These are phyloP conservation scores for Callorhinus ursinus DNA, from an alignment of 2,113 vertebrate genomes.

Conservation along the genomic window DNA sequence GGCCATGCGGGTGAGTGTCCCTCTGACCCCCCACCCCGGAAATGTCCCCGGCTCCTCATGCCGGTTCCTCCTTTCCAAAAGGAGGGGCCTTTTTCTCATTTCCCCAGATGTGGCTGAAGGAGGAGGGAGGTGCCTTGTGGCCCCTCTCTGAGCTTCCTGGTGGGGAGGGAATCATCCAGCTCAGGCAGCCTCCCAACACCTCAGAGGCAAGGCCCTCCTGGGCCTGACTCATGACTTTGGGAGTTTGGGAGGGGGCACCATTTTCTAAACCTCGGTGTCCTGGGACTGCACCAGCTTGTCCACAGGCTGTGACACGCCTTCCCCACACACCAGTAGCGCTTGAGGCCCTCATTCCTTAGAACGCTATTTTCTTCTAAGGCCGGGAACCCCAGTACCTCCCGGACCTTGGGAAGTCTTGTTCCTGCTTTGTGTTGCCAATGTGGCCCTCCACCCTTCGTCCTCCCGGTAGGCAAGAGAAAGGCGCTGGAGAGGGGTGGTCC, in stretches of 20 bases:
- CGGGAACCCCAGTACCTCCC: neutral
- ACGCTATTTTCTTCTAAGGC: neutral
- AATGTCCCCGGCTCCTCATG: conserved; percentile 47
- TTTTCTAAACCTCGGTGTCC: conserved; percentile 49
- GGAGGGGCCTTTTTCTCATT: conserved; percentile 53
- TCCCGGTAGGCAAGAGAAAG: neutral
- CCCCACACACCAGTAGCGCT: neutral
- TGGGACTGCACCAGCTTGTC: neutral
- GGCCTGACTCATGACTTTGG: conserved; percentile 38
- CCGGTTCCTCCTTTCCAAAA: conserved; percentile 58
- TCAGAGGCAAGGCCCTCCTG: neutral
- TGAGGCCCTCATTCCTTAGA: neutral
- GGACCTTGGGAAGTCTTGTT: neutral
- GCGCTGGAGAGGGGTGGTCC: neutral
- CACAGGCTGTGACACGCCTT: neutral
- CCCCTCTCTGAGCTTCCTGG: neutral
- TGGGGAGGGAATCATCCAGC: neutral
- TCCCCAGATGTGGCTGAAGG: conserved; percentile 51
- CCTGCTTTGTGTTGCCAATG: neutral
- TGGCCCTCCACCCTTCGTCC: neutral
- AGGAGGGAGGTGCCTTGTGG: neutral
- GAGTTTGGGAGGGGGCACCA: neutral
- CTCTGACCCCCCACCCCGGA: conserved; percentile 67
- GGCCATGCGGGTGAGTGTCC: conserved; percentile 81
- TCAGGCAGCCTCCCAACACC: neutral